phyloP scores from a whole-genome alignment of 2,113 vertebrate genomes.

The Zosterops japonicus region DNA sequence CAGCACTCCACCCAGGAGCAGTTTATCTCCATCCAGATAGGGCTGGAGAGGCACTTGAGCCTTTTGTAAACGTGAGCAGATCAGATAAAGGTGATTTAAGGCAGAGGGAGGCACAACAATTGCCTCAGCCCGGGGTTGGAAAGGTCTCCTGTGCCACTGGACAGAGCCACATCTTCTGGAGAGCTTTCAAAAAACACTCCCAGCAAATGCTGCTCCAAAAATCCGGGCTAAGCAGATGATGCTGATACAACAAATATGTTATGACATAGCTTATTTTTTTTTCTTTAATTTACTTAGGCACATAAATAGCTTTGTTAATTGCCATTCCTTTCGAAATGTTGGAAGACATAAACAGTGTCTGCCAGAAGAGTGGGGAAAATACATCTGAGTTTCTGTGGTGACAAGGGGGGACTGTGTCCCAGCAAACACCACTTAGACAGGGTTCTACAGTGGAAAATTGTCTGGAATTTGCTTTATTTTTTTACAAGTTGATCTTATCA shows the following conservation, averaged over 20 bases:
- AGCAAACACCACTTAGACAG: neutral
- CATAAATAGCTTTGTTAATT: constrained; percentile 28
- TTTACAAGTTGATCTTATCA: neutral
- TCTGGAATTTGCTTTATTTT: neutral
- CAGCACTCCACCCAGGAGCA: neutral
- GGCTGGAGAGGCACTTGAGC: neutral
- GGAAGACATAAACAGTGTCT: neutral
- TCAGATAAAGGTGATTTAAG: constrained; percentile 28
- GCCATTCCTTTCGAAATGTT: neutral
- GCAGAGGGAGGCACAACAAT: neutral
- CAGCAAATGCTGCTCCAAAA: constrained; percentile 11
- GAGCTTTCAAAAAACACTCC: constrained; percentile 46
- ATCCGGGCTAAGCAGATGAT: neutral
- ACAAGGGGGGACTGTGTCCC: neutral
- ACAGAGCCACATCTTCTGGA: neutral
- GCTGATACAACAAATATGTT: constrained; percentile 17
- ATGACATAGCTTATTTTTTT: neutral
- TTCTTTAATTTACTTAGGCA: neutral
- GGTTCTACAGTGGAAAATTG: neutral
- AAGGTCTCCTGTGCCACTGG: neutral
- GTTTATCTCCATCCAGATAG: neutral
- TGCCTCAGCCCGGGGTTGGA: neutral
- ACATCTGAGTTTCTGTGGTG: neutral
- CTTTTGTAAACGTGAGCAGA: neutral
- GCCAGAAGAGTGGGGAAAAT: neutral